These are phyloP conservation scores for Himalopsyche anomala DNA, from an alignment of 2,888 invertebrate genomes.

Conservation along the genomic window DNA sequence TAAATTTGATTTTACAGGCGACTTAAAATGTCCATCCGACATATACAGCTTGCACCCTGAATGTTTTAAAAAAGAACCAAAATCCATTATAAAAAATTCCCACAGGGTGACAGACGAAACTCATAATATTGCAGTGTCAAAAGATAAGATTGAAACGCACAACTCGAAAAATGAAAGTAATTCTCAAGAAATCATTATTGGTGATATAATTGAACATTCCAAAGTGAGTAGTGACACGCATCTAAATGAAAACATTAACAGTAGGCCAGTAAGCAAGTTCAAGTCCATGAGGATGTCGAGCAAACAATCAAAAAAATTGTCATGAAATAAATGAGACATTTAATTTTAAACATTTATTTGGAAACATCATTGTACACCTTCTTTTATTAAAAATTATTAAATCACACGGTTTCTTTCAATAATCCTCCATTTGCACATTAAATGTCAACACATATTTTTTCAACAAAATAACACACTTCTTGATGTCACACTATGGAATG, in stretches of 20 bases:
- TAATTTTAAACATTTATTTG: slow-evolving; percentile 13
- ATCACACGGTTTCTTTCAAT: slow-evolving; percentile 27
- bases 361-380: slow-evolving; percentile 13
- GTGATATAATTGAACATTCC: slow-evolving; percentile 56
- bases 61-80: slow-evolving; percentile 68
- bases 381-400: slow-evolving; percentile 21
- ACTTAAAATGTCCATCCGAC: slow-evolving; percentile 74
- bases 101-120: slow-evolving; percentile 61
- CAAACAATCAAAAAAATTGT: slow-evolving; percentile 52
- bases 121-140: slow-evolving; percentile 43
- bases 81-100: slow-evolving; percentile 73
- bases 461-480: slow-evolving; percentile 23
- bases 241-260: background rate
- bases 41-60: slow-evolving; percentile 70
- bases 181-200: slow-evolving; percentile 48
- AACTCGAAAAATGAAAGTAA: background rate
- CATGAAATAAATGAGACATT: background rate
- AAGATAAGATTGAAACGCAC: slow-evolving; percentile 39
- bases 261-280: slow-evolving; percentile 62
- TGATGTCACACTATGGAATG: slow-evolving; percentile 7
- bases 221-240: background rate
- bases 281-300: slow-evolving; percentile 60
- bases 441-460: slow-evolving; percentile 32
- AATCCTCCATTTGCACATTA: background rate
- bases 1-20: slow-evolving; percentile 68